Conservation (phyloP, 1,140 invertebrate species). For the Hylaeus anthracinus region DNA sequence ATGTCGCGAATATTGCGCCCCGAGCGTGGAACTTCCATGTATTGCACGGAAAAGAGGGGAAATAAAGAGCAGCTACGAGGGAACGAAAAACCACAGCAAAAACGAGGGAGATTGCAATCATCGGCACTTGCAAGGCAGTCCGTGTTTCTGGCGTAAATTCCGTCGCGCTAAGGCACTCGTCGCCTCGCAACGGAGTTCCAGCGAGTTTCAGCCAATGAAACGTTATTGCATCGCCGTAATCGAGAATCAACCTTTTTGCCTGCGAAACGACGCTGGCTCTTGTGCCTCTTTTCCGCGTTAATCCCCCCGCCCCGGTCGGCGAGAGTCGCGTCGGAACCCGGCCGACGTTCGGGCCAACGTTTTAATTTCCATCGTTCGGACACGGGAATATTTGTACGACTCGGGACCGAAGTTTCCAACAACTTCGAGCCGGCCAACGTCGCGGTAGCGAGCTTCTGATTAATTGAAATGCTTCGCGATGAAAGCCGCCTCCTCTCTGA, state of each 20-base stretch:
- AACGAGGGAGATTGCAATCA: conserved; percentile 16
- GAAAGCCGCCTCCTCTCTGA: not conserved
- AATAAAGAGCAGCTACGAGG: not conserved
- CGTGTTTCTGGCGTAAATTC: conserved; percentile 9
- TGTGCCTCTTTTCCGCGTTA: not conserved
- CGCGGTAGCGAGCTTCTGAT: not conserved
- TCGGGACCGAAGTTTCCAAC: not conserved
- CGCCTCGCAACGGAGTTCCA: too few relatives aligned
- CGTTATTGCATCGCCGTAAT: conserved; percentile 28
- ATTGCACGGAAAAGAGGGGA: not conserved
- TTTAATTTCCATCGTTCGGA: not conserved
- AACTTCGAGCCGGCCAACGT: not conserved
- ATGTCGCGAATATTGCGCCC: conserved; percentile 32
- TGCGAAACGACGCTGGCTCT: not conserved
- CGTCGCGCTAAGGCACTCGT: not conserved
- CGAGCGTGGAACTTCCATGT: not conserved
- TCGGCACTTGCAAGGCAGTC: not conserved
- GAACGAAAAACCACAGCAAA: not conserved
- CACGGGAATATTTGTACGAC: not conserved
- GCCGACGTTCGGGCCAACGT: not conserved
- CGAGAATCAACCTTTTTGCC: conserved; percentile 9
- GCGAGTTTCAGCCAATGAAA: not conserved
- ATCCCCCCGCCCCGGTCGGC: too few relatives aligned
- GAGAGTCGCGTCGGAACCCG: too few relatives aligned
- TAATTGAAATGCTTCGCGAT: conserved; percentile 31